Evolutionary conservation across 2,797 vertebrate species (phyloP), one percentile per base, ranked within the genome.

Genomic region (Molossus molossus): DNA sequence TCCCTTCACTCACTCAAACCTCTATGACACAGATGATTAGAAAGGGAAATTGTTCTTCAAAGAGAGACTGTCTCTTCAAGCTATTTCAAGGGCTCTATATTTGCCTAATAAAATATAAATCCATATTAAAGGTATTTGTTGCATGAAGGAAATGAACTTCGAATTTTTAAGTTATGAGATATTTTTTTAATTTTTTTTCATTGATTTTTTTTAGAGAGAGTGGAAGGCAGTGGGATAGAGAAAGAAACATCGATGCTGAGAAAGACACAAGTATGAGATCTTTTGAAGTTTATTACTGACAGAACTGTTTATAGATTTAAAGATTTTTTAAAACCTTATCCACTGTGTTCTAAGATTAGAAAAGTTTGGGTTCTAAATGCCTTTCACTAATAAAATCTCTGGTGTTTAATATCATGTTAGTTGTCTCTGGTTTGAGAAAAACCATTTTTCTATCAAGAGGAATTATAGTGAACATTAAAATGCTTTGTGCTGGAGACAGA

Each of bases 361-460:
- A 95, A 92, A 87, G 65, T 13, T 23, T 37, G 27, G 86, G 45
- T 15, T 65, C 60, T 86, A 79, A 92, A 50, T 89, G 15, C 27
- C 33, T 92, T 90, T 86, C 20, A 50, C 64, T 94, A 88, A 87
- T 89, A 81, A 90, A 80, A 96, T 50, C 87, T 80, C 50, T 94
- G 23, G 45, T 90, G 27, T 76, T 94, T 97, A 96, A 90, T 94
- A 88, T 72, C 57, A 40, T 87, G 37, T 92, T 97, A 73, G 80
- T 88, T 92, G n/a, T 90, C 88, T 94, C 62, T 75, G 60, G 73
- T 64, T 94, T 76, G 50, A 87, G 65, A 73, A 87, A 93, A 84
- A 21, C 4, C 45, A 20, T 84, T 96, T 93, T 97, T 79, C 65
- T 95, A 93, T 84, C 45, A 62, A 76, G 76, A 92, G 45, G 95